A percentile compares a stretch with the other conserved stretches of the same genome.
These are phyloP conservation scores for Calliopsis andreniformis DNA, from an alignment of 1,140 invertebrate genomes.

Conservation along the genomic window DNA sequence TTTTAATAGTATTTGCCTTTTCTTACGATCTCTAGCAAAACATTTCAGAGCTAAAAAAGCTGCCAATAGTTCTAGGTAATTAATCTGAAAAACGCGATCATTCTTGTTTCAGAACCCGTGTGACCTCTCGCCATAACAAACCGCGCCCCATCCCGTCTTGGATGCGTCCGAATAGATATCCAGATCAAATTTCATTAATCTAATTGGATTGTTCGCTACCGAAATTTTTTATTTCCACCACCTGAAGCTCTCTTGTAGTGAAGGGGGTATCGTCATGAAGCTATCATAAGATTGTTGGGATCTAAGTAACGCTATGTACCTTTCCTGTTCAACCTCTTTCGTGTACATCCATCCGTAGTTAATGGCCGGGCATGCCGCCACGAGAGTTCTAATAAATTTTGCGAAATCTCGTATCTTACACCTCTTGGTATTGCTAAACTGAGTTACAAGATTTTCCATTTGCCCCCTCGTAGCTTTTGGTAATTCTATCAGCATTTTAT, in stretches of 20 bases:
- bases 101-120: slow-evolving; percentile 9
- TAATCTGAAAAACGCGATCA: slow-evolving; percentile 24
- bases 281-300: background rate
- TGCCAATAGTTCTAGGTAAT: slow-evolving; percentile 36
- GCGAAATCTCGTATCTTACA: slow-evolving; percentile 56
- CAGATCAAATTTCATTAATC: background rate
- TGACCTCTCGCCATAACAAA: background rate
- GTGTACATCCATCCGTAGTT: slow-evolving; percentile 49
- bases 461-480: background rate
- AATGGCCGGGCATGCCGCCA: slow-evolving; percentile 41
- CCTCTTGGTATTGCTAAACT: background rate
- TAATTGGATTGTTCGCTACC: slow-evolving; percentile 37
- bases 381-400: slow-evolving; percentile 29
- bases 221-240: slow-evolving; percentile 56
- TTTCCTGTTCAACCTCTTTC: slow-evolving; percentile 49
- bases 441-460: background rate
- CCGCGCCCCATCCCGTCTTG: slow-evolving; percentile 30
- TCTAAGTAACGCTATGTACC: slow-evolving; percentile 14
- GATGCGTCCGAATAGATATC: slow-evolving; percentile 32
- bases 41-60: slow-evolving; percentile 13
- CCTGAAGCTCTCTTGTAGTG: slow-evolving; percentile 28
- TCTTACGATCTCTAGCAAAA: slow-evolving; percentile 5
- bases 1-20: slow-evolving; percentile 62
- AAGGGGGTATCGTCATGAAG: background rate
- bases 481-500: background rate